phyloP scores from a whole-genome alignment of 2,888 invertebrate genomes.

The Metellina segmentata region DNA sequence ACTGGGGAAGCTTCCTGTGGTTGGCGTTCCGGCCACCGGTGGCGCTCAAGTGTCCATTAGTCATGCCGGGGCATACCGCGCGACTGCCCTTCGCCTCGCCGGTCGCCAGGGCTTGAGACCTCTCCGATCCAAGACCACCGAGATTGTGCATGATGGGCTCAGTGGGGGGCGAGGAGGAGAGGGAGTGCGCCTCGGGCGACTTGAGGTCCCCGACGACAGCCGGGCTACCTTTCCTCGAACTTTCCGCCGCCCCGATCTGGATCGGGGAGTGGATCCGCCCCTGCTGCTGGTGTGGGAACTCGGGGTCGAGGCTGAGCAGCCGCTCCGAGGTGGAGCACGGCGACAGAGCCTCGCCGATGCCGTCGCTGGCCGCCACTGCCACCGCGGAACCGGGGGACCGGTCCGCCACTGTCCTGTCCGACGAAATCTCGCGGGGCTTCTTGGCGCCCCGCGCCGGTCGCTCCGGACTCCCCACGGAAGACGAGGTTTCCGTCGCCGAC shows the following conservation, averaged over 20 bases:
- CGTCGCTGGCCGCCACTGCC: slow-evolving; percentile 45
- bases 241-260: slow-evolving; percentile 38
- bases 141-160: slow-evolving; percentile 68
- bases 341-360: slow-evolving; percentile 54
- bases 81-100: slow-evolving; percentile 47
- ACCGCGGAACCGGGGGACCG: slow-evolving; percentile 58
- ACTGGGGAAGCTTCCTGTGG: slow-evolving; percentile 70
- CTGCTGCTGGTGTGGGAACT: slow-evolving; percentile 52
- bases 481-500: slow-evolving; percentile 74
- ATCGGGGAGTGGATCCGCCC: slow-evolving; percentile 56
- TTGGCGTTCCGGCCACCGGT: slow-evolving; percentile 14
- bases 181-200: slow-evolving; percentile 60
- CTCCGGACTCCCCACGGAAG: slow-evolving; percentile 73
- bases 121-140: slow-evolving; percentile 41
- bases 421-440: slow-evolving; percentile 62
- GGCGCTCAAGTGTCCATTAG: slow-evolving; percentile 56
- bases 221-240: slow-evolving; percentile 65
- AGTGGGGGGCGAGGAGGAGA: slow-evolving; percentile 73
- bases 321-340: slow-evolving; percentile 70
- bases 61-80: slow-evolving; percentile 43
- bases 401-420: slow-evolving; percentile 54
- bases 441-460: slow-evolving; percentile 56
- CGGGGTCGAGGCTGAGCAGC: slow-evolving; percentile 59
- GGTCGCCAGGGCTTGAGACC: slow-evolving; percentile 50
- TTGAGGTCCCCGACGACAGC: slow-evolving; percentile 48